These are phyloP conservation scores for Ploceus nigricollis DNA, from an alignment of 2,113 vertebrate species.

Conservation along the genomic window DNA sequence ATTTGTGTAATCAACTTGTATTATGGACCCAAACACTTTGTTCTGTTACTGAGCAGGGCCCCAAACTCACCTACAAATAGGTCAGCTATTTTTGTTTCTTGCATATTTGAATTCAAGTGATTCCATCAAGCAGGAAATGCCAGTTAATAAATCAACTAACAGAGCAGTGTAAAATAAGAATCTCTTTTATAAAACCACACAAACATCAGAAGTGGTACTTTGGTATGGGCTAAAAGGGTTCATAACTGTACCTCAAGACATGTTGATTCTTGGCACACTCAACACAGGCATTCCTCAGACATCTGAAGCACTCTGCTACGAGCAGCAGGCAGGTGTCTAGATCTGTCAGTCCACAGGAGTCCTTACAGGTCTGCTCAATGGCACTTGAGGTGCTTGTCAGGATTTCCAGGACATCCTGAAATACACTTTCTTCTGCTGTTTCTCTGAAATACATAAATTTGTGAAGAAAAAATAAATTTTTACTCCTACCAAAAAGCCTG, in stretches of 20 bases:
- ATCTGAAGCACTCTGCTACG: constrained; percentile 87
- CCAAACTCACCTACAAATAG: neutral
- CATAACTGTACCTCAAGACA: constrained; percentile 78
- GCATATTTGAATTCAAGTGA: neutral
- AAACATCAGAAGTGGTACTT: neutral
- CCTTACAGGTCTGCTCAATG: constrained; percentile 41
- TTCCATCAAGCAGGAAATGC: neutral
- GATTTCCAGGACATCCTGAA: constrained; percentile 67
- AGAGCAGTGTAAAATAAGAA: neutral
- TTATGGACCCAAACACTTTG: neutral
- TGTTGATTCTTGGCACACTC: constrained; percentile 84
- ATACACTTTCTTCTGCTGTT: constrained; percentile 62
- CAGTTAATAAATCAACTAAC: neutral
- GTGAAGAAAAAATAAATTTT: neutral
- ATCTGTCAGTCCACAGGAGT: neutral
- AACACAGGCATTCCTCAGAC: constrained; percentile 89
- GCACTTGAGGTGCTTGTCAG: constrained; percentile 25
- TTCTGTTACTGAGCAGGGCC: neutral
- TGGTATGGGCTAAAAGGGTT: neutral
- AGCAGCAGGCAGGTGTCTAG: constrained; percentile 73
- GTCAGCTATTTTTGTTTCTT: neutral
- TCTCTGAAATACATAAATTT: constrained; percentile 66
- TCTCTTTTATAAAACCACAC: neutral
- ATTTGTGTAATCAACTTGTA: neutral
- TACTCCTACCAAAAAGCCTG: neutral